phyloP scores from a whole-genome alignment of 2,888 invertebrate genomes.

The Tipula confusa region DNA sequence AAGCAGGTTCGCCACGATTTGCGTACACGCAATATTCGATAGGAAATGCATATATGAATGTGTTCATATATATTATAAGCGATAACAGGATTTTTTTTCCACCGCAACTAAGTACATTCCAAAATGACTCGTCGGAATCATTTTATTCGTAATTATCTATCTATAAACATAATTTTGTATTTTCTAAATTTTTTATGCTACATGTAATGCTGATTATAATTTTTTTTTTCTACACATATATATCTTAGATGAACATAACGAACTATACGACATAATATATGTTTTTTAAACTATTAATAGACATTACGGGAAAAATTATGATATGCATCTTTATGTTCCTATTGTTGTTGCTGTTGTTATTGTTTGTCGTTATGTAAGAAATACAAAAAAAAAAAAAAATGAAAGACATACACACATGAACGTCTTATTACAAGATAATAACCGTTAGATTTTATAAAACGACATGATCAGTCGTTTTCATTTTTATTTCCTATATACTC shows the following conservation, averaged over 20 bases:
- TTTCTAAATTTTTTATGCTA: background rate
- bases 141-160: background rate
- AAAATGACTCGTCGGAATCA: background rate
- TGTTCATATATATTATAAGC: background rate
- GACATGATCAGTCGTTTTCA: background rate
- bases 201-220: background rate
- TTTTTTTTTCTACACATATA: background rate
- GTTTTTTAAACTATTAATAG: background rate
- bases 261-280: background rate
- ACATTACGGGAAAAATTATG: slow-evolving; percentile 16
- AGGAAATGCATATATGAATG: background rate
- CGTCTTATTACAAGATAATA: background rate
- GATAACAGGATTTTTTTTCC: background rate
- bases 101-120: background rate
- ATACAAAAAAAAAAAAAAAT: background rate
- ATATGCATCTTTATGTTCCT: slow-evolving; percentile 17
- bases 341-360: slow-evolving; percentile 4
- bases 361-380: background rate
- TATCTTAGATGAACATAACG: background rate
- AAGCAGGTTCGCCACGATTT: background rate
- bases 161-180: background rate
- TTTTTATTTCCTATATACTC: background rate
- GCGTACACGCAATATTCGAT: slow-evolving; percentile 13
- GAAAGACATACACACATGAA: background rate
- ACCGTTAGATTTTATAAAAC: background rate